Evolutionary conservation across 2,888 invertebrate genomes (phyloP).

Genomic region (Coecobrya sp.): DNA sequence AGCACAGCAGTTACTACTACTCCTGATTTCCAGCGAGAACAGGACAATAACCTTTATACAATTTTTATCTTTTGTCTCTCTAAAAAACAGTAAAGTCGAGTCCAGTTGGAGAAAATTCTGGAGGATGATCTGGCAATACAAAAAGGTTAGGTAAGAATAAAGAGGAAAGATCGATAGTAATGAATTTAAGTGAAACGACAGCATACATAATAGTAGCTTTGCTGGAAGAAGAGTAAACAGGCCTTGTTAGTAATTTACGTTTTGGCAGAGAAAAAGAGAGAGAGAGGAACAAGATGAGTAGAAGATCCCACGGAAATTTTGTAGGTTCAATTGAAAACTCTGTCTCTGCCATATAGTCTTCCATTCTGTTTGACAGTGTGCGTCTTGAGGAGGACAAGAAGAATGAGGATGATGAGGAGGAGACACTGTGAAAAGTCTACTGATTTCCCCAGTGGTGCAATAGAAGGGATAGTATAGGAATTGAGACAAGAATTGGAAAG

Average conservation of each 20-base stretch:
- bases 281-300: neutral
- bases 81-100: too few relatives aligned
- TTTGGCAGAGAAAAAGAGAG: neutral
- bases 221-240: neutral
- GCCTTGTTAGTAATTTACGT: slow-evolving; percentile 24
- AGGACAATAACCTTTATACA: neutral
- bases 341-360: too few relatives aligned
- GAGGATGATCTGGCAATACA: too few relatives aligned
- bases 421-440: neutral
- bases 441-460: slow-evolving; percentile 46
- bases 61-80: too few relatives aligned
- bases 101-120: too few relatives aligned
- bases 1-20: too few relatives aligned
- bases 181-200: neutral
- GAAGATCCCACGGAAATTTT: neutral
- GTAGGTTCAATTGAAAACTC: too few relatives aligned
- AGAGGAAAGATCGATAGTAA: neutral
- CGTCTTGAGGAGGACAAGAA: neutral
- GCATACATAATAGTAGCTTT: neutral
- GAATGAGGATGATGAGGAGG: neutral
- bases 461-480: neutral
- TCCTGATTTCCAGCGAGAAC: neutral
- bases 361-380: neutral
- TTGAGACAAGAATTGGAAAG: neutral
- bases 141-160: neutral